Evolutionary conservation across 2,888 invertebrate genomes (phyloP).

Genomic region (Leptinotarsa tumamoca): DNA sequence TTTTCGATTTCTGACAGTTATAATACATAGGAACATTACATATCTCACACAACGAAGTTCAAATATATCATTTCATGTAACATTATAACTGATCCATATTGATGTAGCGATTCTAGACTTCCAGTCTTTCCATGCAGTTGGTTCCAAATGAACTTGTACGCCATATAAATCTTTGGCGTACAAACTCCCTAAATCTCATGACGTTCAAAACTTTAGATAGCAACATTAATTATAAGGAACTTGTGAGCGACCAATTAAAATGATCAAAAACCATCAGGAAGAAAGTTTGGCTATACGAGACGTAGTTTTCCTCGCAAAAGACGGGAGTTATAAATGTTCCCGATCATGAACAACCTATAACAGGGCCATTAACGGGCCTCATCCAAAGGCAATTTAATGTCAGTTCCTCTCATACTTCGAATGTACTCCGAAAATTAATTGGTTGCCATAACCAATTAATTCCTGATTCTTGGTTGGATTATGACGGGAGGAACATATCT

Average conservation of each 20-base stretch:
- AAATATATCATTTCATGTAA: too few species aligned
- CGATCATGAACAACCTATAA: constrained; percentile 22
- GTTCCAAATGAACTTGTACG: too few species aligned
- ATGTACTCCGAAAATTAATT: constrained; percentile 28
- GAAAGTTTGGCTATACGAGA: constrained; percentile 7
- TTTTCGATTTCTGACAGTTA: too few species aligned
- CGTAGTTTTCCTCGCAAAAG: constrained; percentile 14
- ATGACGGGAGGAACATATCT: not conserved
- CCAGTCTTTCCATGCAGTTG: too few species aligned
- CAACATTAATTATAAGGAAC: not conserved
- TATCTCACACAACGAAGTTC: too few species aligned
- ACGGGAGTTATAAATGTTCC: constrained; percentile 28
- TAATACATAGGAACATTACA: too few species aligned
- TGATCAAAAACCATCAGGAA: constrained; percentile 24
- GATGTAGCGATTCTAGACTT: too few species aligned
- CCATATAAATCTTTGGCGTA: too few species aligned
- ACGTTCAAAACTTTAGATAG: not conserved
- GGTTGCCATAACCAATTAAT: constrained; percentile 28
- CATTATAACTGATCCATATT: too few species aligned
- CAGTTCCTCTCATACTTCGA: constrained; percentile 23
- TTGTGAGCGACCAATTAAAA: constrained; percentile 18
- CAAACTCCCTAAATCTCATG: not conserved
- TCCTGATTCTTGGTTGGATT: not conserved
- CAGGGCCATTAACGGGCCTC: constrained; percentile 30
- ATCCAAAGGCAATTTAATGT: constrained; percentile 33